Conservation (phyloP, 2,797 vertebrate species). For the Sebastes taczanowskii region DNA sequence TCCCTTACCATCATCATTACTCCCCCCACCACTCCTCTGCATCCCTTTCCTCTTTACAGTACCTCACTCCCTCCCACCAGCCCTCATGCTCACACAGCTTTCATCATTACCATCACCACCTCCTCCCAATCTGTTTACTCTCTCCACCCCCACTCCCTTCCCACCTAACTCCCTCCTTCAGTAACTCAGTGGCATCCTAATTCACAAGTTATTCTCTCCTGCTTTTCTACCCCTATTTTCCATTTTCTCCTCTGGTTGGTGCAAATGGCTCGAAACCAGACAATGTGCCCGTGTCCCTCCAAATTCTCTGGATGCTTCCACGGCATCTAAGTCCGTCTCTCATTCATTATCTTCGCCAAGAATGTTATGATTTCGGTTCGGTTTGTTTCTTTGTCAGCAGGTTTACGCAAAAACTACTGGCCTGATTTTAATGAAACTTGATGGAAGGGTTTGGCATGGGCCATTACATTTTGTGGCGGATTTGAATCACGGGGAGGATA, state of each 20-base stretch:
- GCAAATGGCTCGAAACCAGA: slow-evolving; percentile 34
- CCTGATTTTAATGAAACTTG: neutral
- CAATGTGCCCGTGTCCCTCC: slow-evolving; percentile 5
- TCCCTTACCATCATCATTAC: slow-evolving; percentile 59
- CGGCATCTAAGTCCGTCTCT: neutral
- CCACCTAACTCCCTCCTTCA: slow-evolving; percentile 32
- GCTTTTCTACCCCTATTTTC: slow-evolving; percentile 26
- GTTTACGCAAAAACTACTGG: neutral
- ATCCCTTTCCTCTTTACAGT: slow-evolving; percentile 42
- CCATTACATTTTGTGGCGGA: neutral
- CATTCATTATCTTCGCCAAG: slow-evolving; percentile 1
- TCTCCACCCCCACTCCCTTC: slow-evolving; percentile 48
- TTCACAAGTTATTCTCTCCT: slow-evolving; percentile 38
- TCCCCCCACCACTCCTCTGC: neutral
- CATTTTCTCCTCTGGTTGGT: slow-evolving; percentile 29
- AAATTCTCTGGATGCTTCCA: slow-evolving; percentile 3
- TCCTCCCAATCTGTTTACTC: slow-evolving; percentile 71
- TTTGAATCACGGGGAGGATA: neutral
- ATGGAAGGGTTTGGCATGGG: neutral
- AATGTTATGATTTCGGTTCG: neutral
- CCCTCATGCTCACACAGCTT: slow-evolving; percentile 55
- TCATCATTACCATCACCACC: slow-evolving; percentile 73
- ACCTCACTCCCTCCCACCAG: slow-evolving; percentile 49
- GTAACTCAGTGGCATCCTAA: slow-evolving; percentile 55
- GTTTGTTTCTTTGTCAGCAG: neutral